Percentiles rank a stretch among this genome's conserved stretches.
These are phyloP conservation scores for Atherinosoma microstoma DNA, from an alignment of 2,797 vertebrate species.

Conservation along the genomic window DNA sequence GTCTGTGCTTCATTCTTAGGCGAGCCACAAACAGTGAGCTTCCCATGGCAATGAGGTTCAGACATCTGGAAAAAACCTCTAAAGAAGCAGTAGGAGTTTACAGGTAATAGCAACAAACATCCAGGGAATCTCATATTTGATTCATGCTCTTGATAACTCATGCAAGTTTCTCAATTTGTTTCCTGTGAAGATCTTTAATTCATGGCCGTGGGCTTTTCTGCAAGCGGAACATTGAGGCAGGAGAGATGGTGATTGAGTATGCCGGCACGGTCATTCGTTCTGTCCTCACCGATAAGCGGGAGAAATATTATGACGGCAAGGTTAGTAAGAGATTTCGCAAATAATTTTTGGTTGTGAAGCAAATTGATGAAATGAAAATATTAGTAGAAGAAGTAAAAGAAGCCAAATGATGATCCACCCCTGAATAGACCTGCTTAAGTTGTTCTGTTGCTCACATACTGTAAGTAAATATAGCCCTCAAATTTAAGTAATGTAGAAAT, in stretches of 20 bases:
- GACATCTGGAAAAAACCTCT: constrained; percentile 92
- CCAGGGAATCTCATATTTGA: not conserved
- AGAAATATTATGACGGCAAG: constrained; percentile 95
- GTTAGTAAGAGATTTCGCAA: constrained; percentile 66
- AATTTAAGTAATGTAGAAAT: too few species aligned
- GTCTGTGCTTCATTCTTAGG: constrained; percentile 67
- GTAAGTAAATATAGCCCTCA: too few species aligned
- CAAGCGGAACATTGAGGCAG: constrained; percentile 93
- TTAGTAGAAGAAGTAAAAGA: not conserved
- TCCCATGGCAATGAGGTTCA: constrained; percentile 95
- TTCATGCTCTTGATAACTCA: not conserved
- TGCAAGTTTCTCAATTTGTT: not conserved
- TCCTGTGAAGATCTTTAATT: constrained; percentile 86
- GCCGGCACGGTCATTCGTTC: constrained; percentile 92
- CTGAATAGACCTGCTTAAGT: too few species aligned
- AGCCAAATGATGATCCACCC: too few species aligned
- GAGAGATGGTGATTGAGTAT: constrained; percentile 96
- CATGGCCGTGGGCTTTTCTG: constrained; percentile 94
- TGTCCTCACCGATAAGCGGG: constrained; percentile 92
- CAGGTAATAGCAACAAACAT: constrained; percentile 77
- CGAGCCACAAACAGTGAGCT: constrained; percentile 92
- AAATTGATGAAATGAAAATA: not conserved
- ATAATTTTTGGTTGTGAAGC: not conserved
- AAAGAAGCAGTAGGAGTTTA: constrained; percentile 97
- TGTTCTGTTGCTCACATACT: too few species aligned